Evolutionary conservation across 2,888 invertebrate genomes (phyloP), one percentile per base, ranked within the genome.

Genomic region (Tolmerus cingulatus): DNA sequence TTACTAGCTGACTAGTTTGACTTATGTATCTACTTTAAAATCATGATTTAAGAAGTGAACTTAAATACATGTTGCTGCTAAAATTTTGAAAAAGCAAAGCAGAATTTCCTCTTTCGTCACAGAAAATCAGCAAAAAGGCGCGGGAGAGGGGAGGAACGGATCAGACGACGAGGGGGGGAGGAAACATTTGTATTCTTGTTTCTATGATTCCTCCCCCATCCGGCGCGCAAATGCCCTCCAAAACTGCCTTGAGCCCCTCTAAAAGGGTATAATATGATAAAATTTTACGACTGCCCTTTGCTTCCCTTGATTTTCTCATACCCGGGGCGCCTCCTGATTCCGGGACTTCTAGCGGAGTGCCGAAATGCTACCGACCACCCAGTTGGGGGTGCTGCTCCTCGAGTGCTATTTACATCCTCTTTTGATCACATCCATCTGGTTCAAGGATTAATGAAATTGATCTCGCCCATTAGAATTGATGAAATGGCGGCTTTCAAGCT

Each of bases 381-480:
- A 74, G 85, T 74, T 46, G 85, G 82, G 82, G 85, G 85, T 85
- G 85, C 85, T 51, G 40, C 43, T 85, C 8, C 43, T 85, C 66
- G 74, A 85, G 43, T 74, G 55, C 77, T 55, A 76, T 86, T 77
- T 86, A 77, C 77, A 86, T 86, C 77, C 86, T 86, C 77, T 86
- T 86, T 86, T 86, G 86, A 84, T 84, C 87, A 84, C 74, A 85
- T 84, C 84, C 77, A 78, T 87, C 74, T 74, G 74, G 55, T 85
- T 77, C 76, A 86, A 40, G 87, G 81, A 87, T 88, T 88, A 87
- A 88, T 88, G 88, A 88, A 88, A 88, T 88, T 88, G 88, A 87
- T 88, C 88, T 88, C 77, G 85, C 51, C 87, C 86, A 88, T 88
- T 88, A 88, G 88, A 88, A 87, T 88, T 88, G 88, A 88, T 88